Base-by-base conservation (phyloP, 2,888 invertebrate species). In the Limenitis camilla region DNA sequence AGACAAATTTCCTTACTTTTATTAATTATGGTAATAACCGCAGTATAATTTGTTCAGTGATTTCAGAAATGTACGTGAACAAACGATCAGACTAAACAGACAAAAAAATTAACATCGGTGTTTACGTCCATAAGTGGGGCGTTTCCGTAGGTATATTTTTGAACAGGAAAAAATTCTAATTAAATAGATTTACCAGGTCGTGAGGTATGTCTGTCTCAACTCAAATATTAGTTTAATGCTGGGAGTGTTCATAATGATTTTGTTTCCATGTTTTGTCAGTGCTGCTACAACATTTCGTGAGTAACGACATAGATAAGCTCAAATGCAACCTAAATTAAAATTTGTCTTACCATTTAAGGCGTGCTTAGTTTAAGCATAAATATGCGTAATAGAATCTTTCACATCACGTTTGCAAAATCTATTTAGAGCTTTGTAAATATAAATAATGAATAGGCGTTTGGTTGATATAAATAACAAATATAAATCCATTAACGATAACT, bases 301-400 rank as follows among this genome's bases (percentile, higher is more conserved):
- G 68, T 65, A 66, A 64, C 64, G 74, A 72, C 69, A 71, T 58
- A 74, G 78, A 78, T 78, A 76, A 73, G 72, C 75, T 63, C 74
- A 71, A 69, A 72, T 67, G 71, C 50, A 48, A 42, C 51, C 53
- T 52, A 57, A 61, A 61, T 59, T 61, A 59, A 60, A 69, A 61
- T 48, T 55, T 50, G 45, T 29, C 47, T 50, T 48, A 49, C 52
- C 53, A 43, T 53, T 49, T 58, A 44, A 35, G 40, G 49, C 38
- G 30, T 27, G 39, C 33, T 47, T 41, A 41, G 49, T 48, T 45
- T 28, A 36, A 39, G 36, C 41, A 44, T 49, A 31, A 53, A 44
- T 45, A 41, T 44, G 40, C 45, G 35, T 45, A 45, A 53, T 40
- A 35, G n/a, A 32, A 19, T 40, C 10, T 33, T 19, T 5, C 29